Evolutionary conservation across 1,140 invertebrate genomes (phyloP).

Genomic region (Cotesia chilonis): DNA sequence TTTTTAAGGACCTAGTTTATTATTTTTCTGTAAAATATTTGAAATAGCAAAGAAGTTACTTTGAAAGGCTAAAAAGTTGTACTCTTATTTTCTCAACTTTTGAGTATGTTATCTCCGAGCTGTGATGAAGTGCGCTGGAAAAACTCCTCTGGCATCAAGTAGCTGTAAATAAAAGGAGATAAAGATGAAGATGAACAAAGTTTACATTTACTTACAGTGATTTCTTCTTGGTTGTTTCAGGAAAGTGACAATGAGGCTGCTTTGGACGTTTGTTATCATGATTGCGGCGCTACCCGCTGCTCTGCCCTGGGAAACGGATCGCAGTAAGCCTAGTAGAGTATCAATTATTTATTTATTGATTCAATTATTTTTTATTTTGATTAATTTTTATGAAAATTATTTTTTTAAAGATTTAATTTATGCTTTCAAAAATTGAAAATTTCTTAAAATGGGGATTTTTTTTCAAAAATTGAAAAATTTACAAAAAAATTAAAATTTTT

Average conservation of each 20-base stretch:
- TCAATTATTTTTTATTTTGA: background rate
- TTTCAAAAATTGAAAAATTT: too few relatives aligned
- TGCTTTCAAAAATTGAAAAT: background rate
- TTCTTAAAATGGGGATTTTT: background rate
- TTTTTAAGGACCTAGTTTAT: too few relatives aligned
- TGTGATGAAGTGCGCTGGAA: background rate
- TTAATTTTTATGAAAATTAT: too few relatives aligned
- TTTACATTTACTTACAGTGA: too few relatives aligned
- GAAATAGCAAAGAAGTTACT: too few relatives aligned
- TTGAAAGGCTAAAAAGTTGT: background rate
- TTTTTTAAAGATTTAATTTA: too few relatives aligned
- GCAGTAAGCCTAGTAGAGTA: constrained; percentile 56
- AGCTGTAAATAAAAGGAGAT: too few relatives aligned
- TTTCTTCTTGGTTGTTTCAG: constrained; percentile 31
- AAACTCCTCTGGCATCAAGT: background rate
- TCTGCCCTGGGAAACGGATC: constrained; percentile 52
- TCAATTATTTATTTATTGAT: constrained; percentile 35
- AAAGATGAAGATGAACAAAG: too few relatives aligned
- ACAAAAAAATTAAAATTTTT: too few relatives aligned
- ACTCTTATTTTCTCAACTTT: background rate
- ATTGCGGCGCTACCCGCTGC: constrained; percentile 51
- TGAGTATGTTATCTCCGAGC: constrained; percentile 6
- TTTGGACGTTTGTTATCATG: constrained; percentile 53
- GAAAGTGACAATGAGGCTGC: constrained; percentile 51
- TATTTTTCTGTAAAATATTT: too few relatives aligned